phyloP scores from a whole-genome alignment of 2,113 vertebrate genomes.

The Epinephelus moara region DNA sequence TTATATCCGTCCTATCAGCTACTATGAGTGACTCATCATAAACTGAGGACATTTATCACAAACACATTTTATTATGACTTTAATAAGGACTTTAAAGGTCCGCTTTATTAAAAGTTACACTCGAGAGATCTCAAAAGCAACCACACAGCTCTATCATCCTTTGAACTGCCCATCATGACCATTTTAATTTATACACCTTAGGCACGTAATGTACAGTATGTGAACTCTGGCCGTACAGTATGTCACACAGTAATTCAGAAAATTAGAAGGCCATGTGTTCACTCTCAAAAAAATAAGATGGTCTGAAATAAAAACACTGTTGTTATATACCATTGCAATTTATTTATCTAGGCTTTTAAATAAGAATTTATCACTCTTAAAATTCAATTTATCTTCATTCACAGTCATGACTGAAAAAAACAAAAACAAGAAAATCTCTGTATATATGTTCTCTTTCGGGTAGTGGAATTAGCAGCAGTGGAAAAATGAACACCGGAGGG shows the following conservation, averaged over 20 bases:
- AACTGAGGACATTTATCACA: slow-evolving; percentile 32
- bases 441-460: slow-evolving; percentile 81
- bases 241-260: slow-evolving; percentile 12
- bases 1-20: background rate
- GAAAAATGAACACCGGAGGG: slow-evolving; percentile 61
- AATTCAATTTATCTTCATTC: slow-evolving; percentile 81
- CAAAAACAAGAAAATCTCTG: slow-evolving; percentile 61
- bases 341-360: slow-evolving; percentile 83
- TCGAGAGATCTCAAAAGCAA: slow-evolving; percentile 46
- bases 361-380: slow-evolving; percentile 82
- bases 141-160: slow-evolving; percentile 33
- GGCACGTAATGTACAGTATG: slow-evolving; percentile 45
- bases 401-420: slow-evolving; percentile 77
- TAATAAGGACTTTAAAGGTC: slow-evolving; percentile 30
- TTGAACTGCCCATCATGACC: slow-evolving; percentile 8
- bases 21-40: background rate
- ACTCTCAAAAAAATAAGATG: slow-evolving; percentile 31
- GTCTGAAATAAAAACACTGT: slow-evolving; percentile 58
- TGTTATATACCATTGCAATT: slow-evolving; percentile 73
- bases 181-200: slow-evolving; percentile 40
- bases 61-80: slow-evolving; percentile 36
- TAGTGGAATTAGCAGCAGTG: slow-evolving; percentile 82
- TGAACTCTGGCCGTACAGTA: slow-evolving; percentile 23
- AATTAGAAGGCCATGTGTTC: slow-evolving; percentile 24
- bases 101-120: slow-evolving; percentile 59